Evolutionary conservation across 2,888 invertebrate genomes (phyloP).

Genomic region (Drosophila algonquin): DNA sequence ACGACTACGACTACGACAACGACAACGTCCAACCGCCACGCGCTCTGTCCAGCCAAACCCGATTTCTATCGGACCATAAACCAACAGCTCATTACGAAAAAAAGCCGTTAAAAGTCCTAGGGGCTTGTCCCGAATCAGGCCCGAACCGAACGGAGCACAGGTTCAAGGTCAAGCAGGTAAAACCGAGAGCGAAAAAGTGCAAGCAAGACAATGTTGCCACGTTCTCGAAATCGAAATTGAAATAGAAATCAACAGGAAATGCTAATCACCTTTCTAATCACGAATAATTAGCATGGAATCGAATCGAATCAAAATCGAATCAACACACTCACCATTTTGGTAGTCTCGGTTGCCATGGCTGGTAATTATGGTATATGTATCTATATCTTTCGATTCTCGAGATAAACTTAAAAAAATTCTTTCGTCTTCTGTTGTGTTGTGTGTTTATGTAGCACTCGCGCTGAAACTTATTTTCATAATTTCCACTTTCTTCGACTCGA

Average conservation of each 20-base stretch:
- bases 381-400: constrained; percentile 13
- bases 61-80: constrained; percentile 17
- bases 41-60: constrained; percentile 25
- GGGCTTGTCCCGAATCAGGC: constrained; percentile 31
- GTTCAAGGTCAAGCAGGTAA: constrained; percentile 32
- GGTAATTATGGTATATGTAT: constrained; percentile 4
- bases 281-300: constrained; percentile 24
- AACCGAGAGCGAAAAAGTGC: constrained; percentile 5
- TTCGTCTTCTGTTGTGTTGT: background rate
- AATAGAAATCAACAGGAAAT: constrained; percentile 16
- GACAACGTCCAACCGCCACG: constrained; percentile 15
- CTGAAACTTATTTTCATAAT: constrained; percentile 65
- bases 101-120: constrained; percentile 24
- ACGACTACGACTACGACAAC: too few relatives aligned
- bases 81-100: constrained; percentile 3
- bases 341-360: constrained; percentile 70
- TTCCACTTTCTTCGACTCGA: constrained; percentile 42
- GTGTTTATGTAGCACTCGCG: constrained; percentile 10
- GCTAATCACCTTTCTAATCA: constrained; percentile 26
- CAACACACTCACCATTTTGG: constrained; percentile 67
- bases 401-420: constrained; percentile 27
- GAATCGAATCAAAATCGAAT: constrained; percentile 3
- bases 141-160: constrained; percentile 16
- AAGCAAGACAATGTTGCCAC: constrained; percentile 27
- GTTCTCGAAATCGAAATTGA: constrained; percentile 14